These are phyloP conservation scores for Albula glossodonta DNA, from an alignment of 2,113 vertebrate species.

Conservation along the genomic window DNA sequence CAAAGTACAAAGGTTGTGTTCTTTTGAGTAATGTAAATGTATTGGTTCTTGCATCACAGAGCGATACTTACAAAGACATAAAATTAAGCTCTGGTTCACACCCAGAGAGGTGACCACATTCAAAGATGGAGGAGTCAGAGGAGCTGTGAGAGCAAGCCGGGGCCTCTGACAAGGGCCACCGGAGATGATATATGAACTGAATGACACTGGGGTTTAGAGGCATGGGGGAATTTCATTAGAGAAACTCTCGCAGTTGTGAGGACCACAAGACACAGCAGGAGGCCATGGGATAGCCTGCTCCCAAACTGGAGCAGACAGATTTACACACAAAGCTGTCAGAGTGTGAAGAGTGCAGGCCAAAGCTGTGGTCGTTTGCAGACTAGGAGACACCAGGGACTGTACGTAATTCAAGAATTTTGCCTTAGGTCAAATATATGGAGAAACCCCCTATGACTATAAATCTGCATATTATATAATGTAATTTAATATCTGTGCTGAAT, in stretches of 20 bases:
- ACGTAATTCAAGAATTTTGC: not conserved
- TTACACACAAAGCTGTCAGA: conserved; percentile 13
- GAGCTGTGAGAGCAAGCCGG: not conserved
- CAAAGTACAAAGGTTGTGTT: no score
- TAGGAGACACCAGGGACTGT: not conserved
- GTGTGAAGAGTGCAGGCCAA: not conserved
- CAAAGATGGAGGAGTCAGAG: not conserved
- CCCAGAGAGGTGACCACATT: not conserved
- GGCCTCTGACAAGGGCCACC: not conserved
- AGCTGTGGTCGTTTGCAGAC: not conserved
- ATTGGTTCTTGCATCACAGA: not conserved
- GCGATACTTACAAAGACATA: not conserved
- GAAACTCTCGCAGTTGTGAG: conserved; percentile 6
- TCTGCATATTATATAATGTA: not conserved
- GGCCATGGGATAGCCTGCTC: conserved; percentile 14
- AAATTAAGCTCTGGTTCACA: not conserved
- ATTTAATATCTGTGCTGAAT: conserved; percentile 4
- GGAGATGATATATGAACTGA: conserved; percentile 8
- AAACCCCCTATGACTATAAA: not conserved
- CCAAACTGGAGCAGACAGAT: not conserved
- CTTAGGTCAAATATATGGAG: not conserved
- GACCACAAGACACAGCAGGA: conserved; percentile 19
- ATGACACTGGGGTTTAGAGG: conserved; percentile 2
- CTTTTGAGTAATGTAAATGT: not conserved
- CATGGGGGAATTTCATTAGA: conserved; percentile 14